phyloP scores from a whole-genome alignment of 2,797 vertebrate species.

The Stomatorhinus walkeri region DNA sequence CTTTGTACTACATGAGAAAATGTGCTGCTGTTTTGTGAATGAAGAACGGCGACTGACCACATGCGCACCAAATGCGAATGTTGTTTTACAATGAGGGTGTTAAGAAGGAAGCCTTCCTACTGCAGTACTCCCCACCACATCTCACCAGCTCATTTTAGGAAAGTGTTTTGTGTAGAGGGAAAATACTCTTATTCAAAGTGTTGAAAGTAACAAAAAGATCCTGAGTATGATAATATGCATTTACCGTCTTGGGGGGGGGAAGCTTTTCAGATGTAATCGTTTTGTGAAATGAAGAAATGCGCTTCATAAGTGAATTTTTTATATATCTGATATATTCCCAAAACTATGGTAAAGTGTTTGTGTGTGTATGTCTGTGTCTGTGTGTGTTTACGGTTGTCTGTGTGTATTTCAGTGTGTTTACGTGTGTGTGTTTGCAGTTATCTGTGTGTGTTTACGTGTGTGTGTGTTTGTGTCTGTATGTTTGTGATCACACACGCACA shows the following conservation, averaged over 20 bases:
- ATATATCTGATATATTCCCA: background rate
- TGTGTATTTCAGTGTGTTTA: background rate
- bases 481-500: constrained; percentile 1
- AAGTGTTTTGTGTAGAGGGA: background rate
- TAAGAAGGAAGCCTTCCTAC: background rate
- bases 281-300: background rate
- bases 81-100: background rate
- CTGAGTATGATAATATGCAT: background rate
- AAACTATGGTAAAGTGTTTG: background rate
- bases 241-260: background rate
- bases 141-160: background rate
- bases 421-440: background rate
- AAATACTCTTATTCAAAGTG: background rate
- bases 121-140: background rate
- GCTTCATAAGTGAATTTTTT: background rate
- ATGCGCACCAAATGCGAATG: background rate
- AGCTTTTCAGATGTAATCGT: constrained; percentile 1
- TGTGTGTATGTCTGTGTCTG: background rate
- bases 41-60: background rate
- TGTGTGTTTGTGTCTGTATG: background rate
- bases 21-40: background rate
- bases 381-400: background rate
- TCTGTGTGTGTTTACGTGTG: background rate
- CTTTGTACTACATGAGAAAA: background rate
- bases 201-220: background rate